phyloP scores from a whole-genome alignment of 2,113 vertebrate species.

The Gadus macrocephalus region DNA sequence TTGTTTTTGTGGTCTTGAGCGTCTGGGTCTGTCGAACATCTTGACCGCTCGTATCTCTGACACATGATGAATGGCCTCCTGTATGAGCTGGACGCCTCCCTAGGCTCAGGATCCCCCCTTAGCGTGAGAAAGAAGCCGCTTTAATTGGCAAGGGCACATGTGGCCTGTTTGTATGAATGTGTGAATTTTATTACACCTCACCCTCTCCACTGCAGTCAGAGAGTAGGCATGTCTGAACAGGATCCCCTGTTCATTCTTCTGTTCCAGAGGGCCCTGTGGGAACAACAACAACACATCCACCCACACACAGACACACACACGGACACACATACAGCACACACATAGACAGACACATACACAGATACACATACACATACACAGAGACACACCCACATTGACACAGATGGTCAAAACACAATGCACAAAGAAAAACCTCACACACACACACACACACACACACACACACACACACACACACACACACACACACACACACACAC shows the following conservation, averaged over 20 bases:
- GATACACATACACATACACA: not conserved
- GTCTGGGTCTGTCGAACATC: too few relatives aligned
- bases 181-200: slow-evolving; percentile 26
- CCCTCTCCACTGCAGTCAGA: slow-evolving; percentile 67
- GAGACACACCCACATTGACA: too few relatives aligned
- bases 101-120: too few relatives aligned
- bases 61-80: too few relatives aligned
- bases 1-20: too few relatives aligned
- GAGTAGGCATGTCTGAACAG: slow-evolving; percentile 73
- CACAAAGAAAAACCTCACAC: too few relatives aligned
- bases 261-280: slow-evolving; percentile 61
- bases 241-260: slow-evolving; percentile 64
- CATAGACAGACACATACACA: not conserved
- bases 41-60: too few relatives aligned
- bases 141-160: too few relatives aligned
- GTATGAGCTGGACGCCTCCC: too few relatives aligned
- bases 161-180: too few relatives aligned
- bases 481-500: not conserved
- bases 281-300: slow-evolving; percentile 6
- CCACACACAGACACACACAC: slow-evolving; percentile 9
- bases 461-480: slow-evolving; percentile 11
- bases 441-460: slow-evolving; percentile 5
- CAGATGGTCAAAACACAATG: too few relatives aligned
- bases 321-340: not conserved
- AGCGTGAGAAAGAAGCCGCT: too few relatives aligned